Percentiles rank a stretch among this genome's conserved stretches.
Evolutionary conservation across 2,113 vertebrate genomes (phyloP).

Genomic region (Trogon melanurus): DNA sequence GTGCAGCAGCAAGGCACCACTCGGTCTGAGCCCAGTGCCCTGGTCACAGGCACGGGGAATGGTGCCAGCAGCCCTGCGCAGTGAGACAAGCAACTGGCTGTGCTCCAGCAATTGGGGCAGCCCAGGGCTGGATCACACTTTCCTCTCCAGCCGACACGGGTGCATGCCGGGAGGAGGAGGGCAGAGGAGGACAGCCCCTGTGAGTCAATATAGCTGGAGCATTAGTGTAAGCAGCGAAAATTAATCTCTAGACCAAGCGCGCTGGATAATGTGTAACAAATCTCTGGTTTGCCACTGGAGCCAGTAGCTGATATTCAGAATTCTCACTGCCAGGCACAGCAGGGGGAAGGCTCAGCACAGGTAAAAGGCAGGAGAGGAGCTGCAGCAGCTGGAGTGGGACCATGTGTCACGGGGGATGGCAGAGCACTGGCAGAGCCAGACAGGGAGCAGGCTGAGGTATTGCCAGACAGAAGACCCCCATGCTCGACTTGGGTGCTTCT

Average conservation of each 20-base stretch:
- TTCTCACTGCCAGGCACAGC: background rate
- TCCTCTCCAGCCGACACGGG: background rate
- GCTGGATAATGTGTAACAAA: conserved; percentile 38
- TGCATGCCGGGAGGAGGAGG: conserved; percentile 38
- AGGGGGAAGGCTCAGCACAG: background rate
- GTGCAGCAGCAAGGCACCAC: background rate
- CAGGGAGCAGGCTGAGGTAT: background rate
- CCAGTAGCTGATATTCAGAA: background rate
- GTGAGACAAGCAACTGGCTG: background rate
- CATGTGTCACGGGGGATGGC: background rate
- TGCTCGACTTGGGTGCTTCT: background rate
- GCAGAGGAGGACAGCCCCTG: conserved; percentile 21
- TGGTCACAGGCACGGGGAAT: background rate
- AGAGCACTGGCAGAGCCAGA: background rate
- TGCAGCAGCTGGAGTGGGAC: background rate
- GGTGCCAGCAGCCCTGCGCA: background rate
- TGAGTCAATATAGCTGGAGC: conserved; percentile 34
- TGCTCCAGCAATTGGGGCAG: background rate
- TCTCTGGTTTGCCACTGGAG: background rate
- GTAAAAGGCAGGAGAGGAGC: background rate
- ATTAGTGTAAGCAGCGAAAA: conserved; percentile 50
- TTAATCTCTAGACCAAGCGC: conserved; percentile 29
- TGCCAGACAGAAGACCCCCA: background rate
- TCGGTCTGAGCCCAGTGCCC: background rate
- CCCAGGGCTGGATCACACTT: background rate